A percentile compares a stretch with the other conserved stretches of the same genome.
Conservation (phyloP, 2,797 vertebrate species). For the Parauchenoglanis punctatus region DNA sequence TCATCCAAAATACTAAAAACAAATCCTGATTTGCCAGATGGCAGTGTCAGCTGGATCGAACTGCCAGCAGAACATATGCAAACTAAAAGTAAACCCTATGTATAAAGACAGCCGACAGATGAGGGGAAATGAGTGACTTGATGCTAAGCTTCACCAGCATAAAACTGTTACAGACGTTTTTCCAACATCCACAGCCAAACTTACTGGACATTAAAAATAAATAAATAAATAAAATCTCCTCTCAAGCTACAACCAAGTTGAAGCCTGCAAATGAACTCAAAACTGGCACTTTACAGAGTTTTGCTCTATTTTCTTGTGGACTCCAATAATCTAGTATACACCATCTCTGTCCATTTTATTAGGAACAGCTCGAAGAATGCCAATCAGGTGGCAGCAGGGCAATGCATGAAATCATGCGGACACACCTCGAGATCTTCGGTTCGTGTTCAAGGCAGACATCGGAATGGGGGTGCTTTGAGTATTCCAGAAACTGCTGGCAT, state of each 20-base stretch:
- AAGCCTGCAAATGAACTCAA: neutral
- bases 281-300: neutral
- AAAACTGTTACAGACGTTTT: constrained; percentile 9
- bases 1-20: neutral
- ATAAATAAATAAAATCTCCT: neutral
- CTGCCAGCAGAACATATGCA: neutral
- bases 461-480: neutral
- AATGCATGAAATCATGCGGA: neutral
- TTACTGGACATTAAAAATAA: neutral
- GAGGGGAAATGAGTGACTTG: constrained; percentile 10
- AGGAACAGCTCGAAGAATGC: neutral
- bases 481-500: neutral
- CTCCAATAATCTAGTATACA: neutral
- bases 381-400: neutral
- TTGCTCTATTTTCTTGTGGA: neutral
- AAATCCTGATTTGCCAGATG: constrained; percentile 16
- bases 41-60: neutral
- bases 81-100: neutral
- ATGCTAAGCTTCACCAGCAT: constrained; percentile 1
- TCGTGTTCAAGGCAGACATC: neutral
- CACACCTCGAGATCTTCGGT: neutral
- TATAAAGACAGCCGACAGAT: constrained; percentile 19
- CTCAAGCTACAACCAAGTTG: neutral
- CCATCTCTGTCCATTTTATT: neutral
- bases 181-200: constrained; percentile 4